Evolutionary conservation across 1,140 invertebrate genomes (phyloP).

Genomic region (Meloidogyne floridensis): DNA sequence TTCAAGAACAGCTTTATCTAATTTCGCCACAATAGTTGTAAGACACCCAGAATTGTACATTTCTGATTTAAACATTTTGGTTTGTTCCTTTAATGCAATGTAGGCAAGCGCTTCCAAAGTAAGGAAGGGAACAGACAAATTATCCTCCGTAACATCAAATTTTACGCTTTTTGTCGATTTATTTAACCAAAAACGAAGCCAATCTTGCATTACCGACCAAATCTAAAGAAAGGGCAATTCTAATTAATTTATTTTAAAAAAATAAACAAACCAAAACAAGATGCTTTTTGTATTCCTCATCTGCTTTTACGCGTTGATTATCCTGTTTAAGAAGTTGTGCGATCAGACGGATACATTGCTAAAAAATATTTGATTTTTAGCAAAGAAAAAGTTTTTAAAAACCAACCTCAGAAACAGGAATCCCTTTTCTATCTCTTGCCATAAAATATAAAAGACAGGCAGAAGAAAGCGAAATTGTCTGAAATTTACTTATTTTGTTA

Average conservation of each 20-base stretch:
- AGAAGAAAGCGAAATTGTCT: slow-evolving; percentile 27
- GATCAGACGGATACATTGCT: slow-evolving; percentile 30
- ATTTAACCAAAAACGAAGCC: slow-evolving; percentile 36
- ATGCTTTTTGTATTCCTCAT: slow-evolving; percentile 34
- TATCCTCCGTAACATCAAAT: slow-evolving; percentile 33
- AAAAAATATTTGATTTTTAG: background rate
- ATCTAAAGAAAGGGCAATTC: background rate
- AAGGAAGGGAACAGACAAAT: slow-evolving; percentile 32
- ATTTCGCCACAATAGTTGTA: slow-evolving; percentile 48
- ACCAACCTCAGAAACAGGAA: slow-evolving; percentile 20
- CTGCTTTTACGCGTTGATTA: slow-evolving; percentile 6
- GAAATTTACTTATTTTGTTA: background rate
- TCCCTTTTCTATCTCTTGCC: slow-evolving; percentile 26
- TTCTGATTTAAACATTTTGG: slow-evolving; percentile 37
- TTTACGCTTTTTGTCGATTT: slow-evolving; percentile 46
- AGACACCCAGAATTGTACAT: slow-evolving; percentile 43
- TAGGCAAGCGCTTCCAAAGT: slow-evolving; percentile 50
- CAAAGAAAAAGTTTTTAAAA: background rate
- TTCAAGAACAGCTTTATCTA: slow-evolving; percentile 43
- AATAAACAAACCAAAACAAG: background rate
- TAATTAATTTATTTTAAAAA: background rate
- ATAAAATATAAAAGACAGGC: slow-evolving; percentile 34
- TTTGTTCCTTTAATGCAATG: slow-evolving; percentile 35
- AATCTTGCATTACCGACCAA: slow-evolving; percentile 11
- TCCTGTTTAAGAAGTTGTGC: slow-evolving; percentile 40